Evolutionary conservation across 2,888 invertebrate genomes (phyloP).

Genomic region (Petrophora chlorosata): DNA sequence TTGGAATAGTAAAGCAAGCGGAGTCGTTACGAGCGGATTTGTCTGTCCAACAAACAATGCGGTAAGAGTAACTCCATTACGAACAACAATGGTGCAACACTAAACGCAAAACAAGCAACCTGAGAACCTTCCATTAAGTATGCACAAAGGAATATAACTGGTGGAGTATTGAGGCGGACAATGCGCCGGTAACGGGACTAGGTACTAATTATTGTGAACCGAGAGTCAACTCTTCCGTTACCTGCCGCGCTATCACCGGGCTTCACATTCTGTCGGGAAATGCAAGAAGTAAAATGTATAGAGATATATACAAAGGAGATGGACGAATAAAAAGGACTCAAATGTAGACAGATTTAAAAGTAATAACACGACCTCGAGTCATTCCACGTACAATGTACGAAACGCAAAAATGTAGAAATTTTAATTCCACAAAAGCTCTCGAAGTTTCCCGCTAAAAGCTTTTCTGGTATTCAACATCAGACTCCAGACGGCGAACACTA

Average conservation of each 20-base stretch:
- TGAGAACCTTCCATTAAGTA: slow-evolving; percentile 66
- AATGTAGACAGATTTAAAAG: slow-evolving; percentile 18
- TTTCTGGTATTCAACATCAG: slow-evolving; percentile 46
- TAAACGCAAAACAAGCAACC: slow-evolving; percentile 64
- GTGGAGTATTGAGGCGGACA: slow-evolving; percentile 71
- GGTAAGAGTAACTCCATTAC: slow-evolving; percentile 17
- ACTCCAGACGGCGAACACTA: slow-evolving; percentile 40
- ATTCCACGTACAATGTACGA: slow-evolving; percentile 18
- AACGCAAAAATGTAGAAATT: slow-evolving; percentile 44
- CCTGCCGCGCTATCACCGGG: slow-evolving; percentile 44
- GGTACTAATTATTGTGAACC: slow-evolving; percentile 73
- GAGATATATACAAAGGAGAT: slow-evolving; percentile 25
- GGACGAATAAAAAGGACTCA: slow-evolving; percentile 17
- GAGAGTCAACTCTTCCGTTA: slow-evolving; percentile 73
- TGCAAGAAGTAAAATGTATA: slow-evolving; percentile 24
- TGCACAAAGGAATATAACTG: slow-evolving; percentile 73
- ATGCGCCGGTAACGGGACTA: slow-evolving; percentile 76
- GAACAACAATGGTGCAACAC: slow-evolving; percentile 46
- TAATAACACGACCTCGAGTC: slow-evolving; percentile 15
- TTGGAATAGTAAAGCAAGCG: neutral
- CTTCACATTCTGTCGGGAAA: slow-evolving; percentile 47
- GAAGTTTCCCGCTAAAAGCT: slow-evolving; percentile 43
- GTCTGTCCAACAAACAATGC: slow-evolving; percentile 13
- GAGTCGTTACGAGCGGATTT: slow-evolving; percentile 3
- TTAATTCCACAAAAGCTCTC: slow-evolving; percentile 52